Percentiles rank a stretch among this genome's conserved stretches.
These are phyloP conservation scores for Dicrurus megarhynchus DNA, from an alignment of 2,113 vertebrate genomes.

Conservation along the genomic window DNA sequence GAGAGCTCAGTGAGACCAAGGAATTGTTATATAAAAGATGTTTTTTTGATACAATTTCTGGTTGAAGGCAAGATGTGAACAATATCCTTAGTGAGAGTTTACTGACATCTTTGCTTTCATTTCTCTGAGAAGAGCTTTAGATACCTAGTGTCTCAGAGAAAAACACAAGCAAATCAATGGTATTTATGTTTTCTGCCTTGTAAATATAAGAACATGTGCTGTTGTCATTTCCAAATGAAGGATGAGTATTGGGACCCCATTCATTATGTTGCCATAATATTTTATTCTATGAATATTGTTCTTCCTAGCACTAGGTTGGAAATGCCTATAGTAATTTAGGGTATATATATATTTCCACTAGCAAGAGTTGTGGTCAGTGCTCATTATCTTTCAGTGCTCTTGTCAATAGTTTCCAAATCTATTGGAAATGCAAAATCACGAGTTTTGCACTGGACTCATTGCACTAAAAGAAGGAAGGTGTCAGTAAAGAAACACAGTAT, in stretches of 20 bases:
- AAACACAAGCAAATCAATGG: background rate
- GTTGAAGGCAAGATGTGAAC: background rate
- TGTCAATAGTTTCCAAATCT: background rate
- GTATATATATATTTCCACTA: background rate
- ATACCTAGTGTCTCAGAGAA: background rate
- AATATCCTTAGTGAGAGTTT: background rate
- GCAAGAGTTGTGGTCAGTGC: background rate
- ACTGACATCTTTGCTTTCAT: background rate
- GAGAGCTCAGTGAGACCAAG: background rate
- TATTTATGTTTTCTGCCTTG: constrained; percentile 14
- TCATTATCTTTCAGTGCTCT: background rate
- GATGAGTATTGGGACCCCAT: background rate
- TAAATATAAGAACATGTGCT: background rate
- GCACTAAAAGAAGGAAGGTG: background rate
- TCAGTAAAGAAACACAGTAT: background rate
- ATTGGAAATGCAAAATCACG: accelerated
- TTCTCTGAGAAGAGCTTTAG: background rate
- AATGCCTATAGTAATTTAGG: background rate
- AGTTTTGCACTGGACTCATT: background rate
- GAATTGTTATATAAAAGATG: background rate
- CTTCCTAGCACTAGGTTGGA: background rate
- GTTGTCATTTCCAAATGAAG: background rate
- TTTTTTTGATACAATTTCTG: background rate
- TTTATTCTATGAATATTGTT: background rate
- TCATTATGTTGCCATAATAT: background rate